These are phyloP conservation scores for Ophion slaviceki DNA, from an alignment of 2,888 invertebrate genomes.

Conservation along the genomic window DNA sequence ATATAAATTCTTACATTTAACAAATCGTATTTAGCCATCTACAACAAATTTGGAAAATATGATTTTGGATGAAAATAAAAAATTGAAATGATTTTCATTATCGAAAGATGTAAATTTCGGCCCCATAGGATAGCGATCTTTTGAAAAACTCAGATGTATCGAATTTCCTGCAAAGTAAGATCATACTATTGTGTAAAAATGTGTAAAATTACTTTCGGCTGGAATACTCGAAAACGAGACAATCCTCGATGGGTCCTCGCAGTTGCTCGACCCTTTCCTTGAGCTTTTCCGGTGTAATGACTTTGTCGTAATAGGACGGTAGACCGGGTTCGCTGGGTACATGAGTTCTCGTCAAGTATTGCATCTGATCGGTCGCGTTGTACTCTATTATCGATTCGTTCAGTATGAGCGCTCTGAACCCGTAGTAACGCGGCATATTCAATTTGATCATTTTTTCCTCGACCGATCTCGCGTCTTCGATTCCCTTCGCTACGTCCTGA, in stretches of 20 bases:
- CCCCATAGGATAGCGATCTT: no score
- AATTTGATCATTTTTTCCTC: slow-evolving; percentile 94
- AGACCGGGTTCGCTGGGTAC: slow-evolving; percentile 86
- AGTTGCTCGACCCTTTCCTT: slow-evolving; percentile 84
- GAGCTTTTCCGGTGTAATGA: slow-evolving; percentile 82
- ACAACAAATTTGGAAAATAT: no score
- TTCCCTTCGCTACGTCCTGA: slow-evolving; percentile 85
- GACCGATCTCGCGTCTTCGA: slow-evolving; percentile 88
- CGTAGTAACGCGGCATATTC: slow-evolving; percentile 93
- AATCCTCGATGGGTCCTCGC: slow-evolving; percentile 87
- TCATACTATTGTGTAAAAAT: slow-evolving; percentile 30
- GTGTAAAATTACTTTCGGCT: slow-evolving; percentile 85
- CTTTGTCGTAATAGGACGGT: slow-evolving; percentile 85
- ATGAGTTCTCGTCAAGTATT: slow-evolving; percentile 92
- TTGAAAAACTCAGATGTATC: no score
- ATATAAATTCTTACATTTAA: no score
- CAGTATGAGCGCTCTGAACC: slow-evolving; percentile 88
- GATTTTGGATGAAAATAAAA: no score
- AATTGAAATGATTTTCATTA: no score
- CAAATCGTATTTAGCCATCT: no score
- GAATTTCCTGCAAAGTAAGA: neutral
- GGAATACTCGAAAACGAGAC: slow-evolving; percentile 86
- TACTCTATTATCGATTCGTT: slow-evolving; percentile 87
- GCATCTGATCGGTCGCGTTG: slow-evolving; percentile 88
- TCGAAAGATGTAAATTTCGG: no score